Base-by-base conservation (phyloP, 2,888 invertebrate species). In the Campoletis raptor region DNA sequence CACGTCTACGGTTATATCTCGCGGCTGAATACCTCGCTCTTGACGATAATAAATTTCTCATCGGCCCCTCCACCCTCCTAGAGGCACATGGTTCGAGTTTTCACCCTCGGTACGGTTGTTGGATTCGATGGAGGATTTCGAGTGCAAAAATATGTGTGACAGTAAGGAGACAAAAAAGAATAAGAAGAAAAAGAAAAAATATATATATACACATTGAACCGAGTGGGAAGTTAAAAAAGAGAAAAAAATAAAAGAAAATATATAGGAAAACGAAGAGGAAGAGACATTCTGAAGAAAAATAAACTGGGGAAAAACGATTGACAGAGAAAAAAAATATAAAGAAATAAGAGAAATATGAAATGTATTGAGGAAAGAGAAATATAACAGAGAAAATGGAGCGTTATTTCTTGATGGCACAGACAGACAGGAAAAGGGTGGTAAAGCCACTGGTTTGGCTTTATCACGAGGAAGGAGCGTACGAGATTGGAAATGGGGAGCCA, bases 11-110 rank as follows among this genome's bases (percentile, higher is more conserved):
- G 67, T 30, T 76, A 66, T 79, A 79, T 82, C 81, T 81, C 78
- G 45, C 73, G 78, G 73, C 67, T 85, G 81, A 83, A 83, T 85
- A 52, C 79, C 72, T 74, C 77, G 42, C 81, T 69, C 67, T 81
- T 78, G 78, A 67, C 77, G 81, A 86, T 86, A 78, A 86, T 86
- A 86, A 83, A 86, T 83, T 86, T 83, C 83, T 81, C 83, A 86
- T 86, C 83, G 83, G 77, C 37, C 9, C 37, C 30, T 67, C n/a
- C 66, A 18, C n/a, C 8, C 37, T 12, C 7, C n/a, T 52, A 2
- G 21, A 18, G 52, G 70, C 45, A 45, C n/a, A 52, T 70, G 64
- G 36, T 40, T 70, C 57, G 40, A 61, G 57, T 36, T 36, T 24
- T 61, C 61, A 24, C 45, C 45, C 18, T 18, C n/a, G n/a, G 45